phyloP scores from a whole-genome alignment of 2,888 invertebrate genomes.

The Ptychoptera albimana region DNA sequence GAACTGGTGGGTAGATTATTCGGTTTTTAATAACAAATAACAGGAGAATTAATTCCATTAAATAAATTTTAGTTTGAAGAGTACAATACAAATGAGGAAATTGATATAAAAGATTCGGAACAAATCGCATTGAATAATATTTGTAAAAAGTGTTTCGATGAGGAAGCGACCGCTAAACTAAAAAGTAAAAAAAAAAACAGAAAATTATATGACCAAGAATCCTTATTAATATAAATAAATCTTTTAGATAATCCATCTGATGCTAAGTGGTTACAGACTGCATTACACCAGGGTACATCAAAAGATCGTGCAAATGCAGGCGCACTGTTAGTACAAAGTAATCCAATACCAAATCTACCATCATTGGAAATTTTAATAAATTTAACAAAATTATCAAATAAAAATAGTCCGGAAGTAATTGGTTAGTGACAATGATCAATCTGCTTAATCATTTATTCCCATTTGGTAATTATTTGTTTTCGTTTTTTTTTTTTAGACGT shows the following conservation, averaged over 20 bases:
- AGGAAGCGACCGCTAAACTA: constrained; percentile 17
- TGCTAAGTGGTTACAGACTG: constrained; percentile 28
- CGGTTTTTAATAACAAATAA: not conserved
- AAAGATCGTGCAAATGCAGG: constrained; percentile 31
- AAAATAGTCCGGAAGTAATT: constrained; percentile 24
- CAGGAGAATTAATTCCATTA: not conserved
- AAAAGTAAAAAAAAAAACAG: constrained; percentile 17
- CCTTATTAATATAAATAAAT: not conserved
- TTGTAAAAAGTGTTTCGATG: constrained; percentile 23
- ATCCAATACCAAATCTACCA: constrained; percentile 26
- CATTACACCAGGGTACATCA: constrained; percentile 28
- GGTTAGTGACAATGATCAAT: constrained; percentile 5
- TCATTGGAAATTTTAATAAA: constrained; percentile 23
- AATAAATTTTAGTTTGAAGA: constrained; percentile 18
- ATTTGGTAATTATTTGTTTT: not conserved
- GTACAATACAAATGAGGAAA: constrained; percentile 20
- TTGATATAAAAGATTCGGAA: constrained; percentile 28
- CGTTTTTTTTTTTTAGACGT: constrained; percentile 13
- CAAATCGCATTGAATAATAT: constrained; percentile 22
- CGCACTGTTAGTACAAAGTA: constrained; percentile 27
- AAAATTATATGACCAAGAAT: not conserved
- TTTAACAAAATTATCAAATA: constrained; percentile 27
- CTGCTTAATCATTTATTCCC: no score
- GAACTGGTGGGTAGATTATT: constrained; percentile 18
- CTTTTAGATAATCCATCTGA: constrained; percentile 25